Evolutionary conservation across 2,888 invertebrate genomes (phyloP).

Genomic region (Electrophaes corylata): DNA sequence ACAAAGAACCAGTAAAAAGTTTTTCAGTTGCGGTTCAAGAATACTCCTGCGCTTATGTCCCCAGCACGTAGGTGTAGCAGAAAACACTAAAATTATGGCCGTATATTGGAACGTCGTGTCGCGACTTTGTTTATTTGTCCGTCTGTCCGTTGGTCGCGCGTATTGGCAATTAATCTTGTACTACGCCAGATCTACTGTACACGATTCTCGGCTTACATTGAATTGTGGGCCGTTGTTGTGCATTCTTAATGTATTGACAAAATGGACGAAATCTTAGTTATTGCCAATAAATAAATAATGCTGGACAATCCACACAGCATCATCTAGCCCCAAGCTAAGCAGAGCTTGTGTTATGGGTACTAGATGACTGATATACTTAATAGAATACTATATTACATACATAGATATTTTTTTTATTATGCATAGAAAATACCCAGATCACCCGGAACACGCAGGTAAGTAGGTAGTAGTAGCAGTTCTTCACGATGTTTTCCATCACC

Average conservation of each 20-base stretch:
- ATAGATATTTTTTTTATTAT: too few species aligned
- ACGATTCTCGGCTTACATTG: conserved; percentile 39
- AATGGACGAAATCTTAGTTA: not conserved
- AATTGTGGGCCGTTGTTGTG: conserved; percentile 21
- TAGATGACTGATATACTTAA: too few species aligned
- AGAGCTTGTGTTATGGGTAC: too few species aligned
- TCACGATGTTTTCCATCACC: too few species aligned
- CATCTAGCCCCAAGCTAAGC: too few species aligned
- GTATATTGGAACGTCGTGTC: conserved; percentile 75
- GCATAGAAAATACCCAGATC: too few species aligned
- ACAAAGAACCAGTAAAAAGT: too few species aligned
- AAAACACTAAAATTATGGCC: conserved; percentile 75
- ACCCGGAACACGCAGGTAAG: too few species aligned
- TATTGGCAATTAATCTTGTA: conserved; percentile 78
- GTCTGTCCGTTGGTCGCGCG: conserved; percentile 59
- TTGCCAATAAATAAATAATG: too few species aligned
- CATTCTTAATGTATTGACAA: conserved; percentile 25
- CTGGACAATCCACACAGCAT: too few species aligned
- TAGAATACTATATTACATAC: too few species aligned
- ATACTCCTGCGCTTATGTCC: conserved; percentile 49
- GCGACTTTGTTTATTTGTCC: conserved; percentile 65
- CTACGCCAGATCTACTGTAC: conserved; percentile 45
- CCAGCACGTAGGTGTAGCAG: conserved; percentile 74
- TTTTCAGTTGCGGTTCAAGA: conserved; percentile 45
- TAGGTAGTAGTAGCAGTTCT: too few species aligned